Conservation (phyloP, 2,113 vertebrate species). For the Plestiodon gilberti region DNA sequence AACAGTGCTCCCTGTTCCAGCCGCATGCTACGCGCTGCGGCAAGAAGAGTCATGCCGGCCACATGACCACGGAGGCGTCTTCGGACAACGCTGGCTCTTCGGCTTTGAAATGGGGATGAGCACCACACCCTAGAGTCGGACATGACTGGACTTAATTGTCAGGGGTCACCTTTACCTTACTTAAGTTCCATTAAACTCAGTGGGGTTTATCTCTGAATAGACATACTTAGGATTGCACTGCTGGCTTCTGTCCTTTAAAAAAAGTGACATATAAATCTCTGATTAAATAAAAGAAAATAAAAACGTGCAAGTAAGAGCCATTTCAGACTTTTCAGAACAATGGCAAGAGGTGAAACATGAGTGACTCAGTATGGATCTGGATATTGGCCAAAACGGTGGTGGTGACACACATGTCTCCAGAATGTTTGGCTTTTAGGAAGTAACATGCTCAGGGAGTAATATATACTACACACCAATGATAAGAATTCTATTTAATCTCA, state of each 20-base stretch:
- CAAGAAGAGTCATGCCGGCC: no score
- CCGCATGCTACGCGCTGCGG: no score
- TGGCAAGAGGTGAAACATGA: not conserved
- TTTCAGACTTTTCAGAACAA: not conserved
- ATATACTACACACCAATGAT: not conserved
- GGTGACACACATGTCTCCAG: not conserved
- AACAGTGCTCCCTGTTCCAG: no score
- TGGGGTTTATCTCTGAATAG: no score
- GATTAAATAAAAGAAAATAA: not conserved
- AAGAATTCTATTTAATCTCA: not conserved
- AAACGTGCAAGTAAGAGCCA: not conserved
- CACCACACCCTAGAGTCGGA: no score
- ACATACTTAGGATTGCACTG: no score
- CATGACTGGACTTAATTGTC: no score
- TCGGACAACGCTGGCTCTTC: no score
- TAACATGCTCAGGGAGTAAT: not conserved
- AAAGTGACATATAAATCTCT: not conserved
- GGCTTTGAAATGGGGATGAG: no score
- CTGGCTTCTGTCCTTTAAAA: not conserved
- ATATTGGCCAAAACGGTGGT: not conserved
- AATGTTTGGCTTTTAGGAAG: not conserved
- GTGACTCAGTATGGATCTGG: not conserved
- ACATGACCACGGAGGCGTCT: no score
- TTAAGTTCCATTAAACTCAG: no score
- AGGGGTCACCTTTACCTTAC: no score